These are phyloP conservation scores for Hymenochirus boettgeri DNA, from an alignment of 2,113 vertebrate species.

Conservation along the genomic window DNA sequence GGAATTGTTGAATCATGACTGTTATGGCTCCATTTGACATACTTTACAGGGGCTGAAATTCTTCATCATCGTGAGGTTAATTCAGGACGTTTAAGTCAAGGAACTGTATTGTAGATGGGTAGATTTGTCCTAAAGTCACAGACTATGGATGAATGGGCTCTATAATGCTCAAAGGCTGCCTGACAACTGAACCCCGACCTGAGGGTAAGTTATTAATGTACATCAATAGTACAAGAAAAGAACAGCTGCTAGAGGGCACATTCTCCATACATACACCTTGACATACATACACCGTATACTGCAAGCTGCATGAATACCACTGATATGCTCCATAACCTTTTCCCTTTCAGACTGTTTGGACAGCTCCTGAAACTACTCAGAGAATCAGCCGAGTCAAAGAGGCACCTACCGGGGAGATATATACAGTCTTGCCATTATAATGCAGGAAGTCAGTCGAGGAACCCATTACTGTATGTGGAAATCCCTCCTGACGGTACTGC, in stretches of 20 bases:
- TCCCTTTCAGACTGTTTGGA: slow-evolving; percentile 80
- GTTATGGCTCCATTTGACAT: too few relatives aligned
- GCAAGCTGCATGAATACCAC: neutral
- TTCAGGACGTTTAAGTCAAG: slow-evolving; percentile 87
- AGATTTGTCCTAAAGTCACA: slow-evolving; percentile 91
- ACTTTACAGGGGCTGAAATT: slow-evolving; percentile 77
- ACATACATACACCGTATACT: too few relatives aligned
- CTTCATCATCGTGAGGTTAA: slow-evolving; percentile 75
- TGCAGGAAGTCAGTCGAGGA: slow-evolving; percentile 80
- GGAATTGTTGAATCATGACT: too few relatives aligned
- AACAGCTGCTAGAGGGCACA: neutral
- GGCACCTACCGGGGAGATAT: slow-evolving; percentile 71
- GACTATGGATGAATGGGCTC: slow-evolving; percentile 82
- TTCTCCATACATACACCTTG: neutral
- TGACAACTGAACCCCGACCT: slow-evolving; percentile 39
- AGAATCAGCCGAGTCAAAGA: slow-evolving; percentile 48
- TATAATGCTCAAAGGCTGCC: slow-evolving; percentile 62
- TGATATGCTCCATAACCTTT: too few relatives aligned
- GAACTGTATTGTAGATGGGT: slow-evolving; percentile 89
- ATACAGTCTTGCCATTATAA: slow-evolving; percentile 79
- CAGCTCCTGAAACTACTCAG: slow-evolving; percentile 82
- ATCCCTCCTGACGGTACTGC: slow-evolving; percentile 69
- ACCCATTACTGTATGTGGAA: slow-evolving; percentile 83
- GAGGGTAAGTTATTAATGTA: slow-evolving; percentile 63
- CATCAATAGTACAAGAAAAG: neutral